phyloP scores from a whole-genome alignment of 2,888 invertebrate genomes.

The Aphrophora alni region DNA sequence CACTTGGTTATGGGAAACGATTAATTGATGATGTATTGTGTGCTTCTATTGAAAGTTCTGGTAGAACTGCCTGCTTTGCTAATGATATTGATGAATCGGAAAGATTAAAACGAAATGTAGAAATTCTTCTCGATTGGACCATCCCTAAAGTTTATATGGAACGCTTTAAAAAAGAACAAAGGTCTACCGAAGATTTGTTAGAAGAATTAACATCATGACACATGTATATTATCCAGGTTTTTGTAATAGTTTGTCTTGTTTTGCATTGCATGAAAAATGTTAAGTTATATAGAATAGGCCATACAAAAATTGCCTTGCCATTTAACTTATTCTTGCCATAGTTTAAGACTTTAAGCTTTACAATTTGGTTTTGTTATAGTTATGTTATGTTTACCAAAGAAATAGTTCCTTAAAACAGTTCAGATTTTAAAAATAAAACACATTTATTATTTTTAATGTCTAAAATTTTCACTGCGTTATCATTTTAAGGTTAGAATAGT shows the following conservation, averaged over 20 bases:
- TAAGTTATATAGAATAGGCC: neutral
- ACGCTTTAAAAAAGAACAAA: constrained; percentile 73
- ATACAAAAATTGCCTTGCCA: neutral
- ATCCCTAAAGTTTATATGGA: constrained; percentile 81
- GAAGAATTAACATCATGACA: constrained; percentile 71
- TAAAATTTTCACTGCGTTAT: neutral
- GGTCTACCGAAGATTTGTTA: constrained; percentile 78
- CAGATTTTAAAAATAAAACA: neutral
- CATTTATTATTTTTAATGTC: neutral
- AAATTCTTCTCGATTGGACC: constrained; percentile 79
- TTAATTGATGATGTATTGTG: constrained; percentile 82
- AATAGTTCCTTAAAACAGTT: neutral
- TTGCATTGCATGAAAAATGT: neutral
- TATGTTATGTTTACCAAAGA: neutral
- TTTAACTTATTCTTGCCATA: neutral
- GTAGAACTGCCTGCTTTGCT: constrained; percentile 69
- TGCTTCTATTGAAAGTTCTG: constrained; percentile 78
- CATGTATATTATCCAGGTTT: neutral
- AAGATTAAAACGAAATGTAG: constrained; percentile 75
- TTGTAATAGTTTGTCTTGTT: neutral
- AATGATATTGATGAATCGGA: constrained; percentile 65
- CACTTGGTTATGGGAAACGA: constrained; percentile 75
- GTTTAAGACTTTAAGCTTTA: neutral
- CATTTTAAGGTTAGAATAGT: neutral
- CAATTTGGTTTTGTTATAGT: neutral